Evolutionary conservation across 2,888 invertebrate genomes (phyloP).

Genomic region (Papilio elwesi): DNA sequence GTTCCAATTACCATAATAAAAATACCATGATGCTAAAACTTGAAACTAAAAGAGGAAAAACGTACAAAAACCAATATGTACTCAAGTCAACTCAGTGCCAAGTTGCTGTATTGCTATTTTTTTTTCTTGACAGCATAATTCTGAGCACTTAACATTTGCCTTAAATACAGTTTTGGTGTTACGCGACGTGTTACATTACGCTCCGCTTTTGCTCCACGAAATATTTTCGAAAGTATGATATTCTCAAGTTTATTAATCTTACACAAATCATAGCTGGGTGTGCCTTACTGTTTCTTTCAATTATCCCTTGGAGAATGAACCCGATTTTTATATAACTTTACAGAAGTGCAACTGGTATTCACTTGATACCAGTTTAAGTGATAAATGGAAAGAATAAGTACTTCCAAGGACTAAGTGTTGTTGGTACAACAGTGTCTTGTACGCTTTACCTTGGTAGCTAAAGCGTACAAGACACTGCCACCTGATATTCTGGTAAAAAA

Average conservation of each 20-base stretch:
- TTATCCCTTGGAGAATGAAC: background rate
- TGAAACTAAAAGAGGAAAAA: too few relatives aligned
- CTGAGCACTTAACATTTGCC: constrained; percentile 39
- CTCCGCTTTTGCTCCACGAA: constrained; percentile 39
- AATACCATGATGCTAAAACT: too few relatives aligned
- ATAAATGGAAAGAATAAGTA: background rate
- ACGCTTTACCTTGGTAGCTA: too few relatives aligned
- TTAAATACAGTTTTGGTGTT: constrained; percentile 37
- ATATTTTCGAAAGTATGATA: constrained; percentile 44
- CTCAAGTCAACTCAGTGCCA: constrained; percentile 3
- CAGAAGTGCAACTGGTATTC: background rate
- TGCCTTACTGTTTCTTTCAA: background rate
- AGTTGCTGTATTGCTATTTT: constrained; percentile 41
- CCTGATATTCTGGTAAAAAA: too few relatives aligned
- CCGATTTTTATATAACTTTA: background rate
- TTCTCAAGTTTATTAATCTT: constrained; percentile 41
- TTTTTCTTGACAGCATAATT: constrained; percentile 42
- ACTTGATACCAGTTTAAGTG: background rate
- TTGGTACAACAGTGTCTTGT: too few relatives aligned
- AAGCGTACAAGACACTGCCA: too few relatives aligned
- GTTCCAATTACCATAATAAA: too few relatives aligned
- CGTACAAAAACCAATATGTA: too few relatives aligned
- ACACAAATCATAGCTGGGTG: constrained; percentile 41
- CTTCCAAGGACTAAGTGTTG: too few relatives aligned
- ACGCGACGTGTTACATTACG: constrained; percentile 36